Percentiles rank a stretch among this genome's conserved stretches.
phyloP scores from a whole-genome alignment of 2,113 vertebrate genomes.

The Myxocyprinus asiaticus region DNA sequence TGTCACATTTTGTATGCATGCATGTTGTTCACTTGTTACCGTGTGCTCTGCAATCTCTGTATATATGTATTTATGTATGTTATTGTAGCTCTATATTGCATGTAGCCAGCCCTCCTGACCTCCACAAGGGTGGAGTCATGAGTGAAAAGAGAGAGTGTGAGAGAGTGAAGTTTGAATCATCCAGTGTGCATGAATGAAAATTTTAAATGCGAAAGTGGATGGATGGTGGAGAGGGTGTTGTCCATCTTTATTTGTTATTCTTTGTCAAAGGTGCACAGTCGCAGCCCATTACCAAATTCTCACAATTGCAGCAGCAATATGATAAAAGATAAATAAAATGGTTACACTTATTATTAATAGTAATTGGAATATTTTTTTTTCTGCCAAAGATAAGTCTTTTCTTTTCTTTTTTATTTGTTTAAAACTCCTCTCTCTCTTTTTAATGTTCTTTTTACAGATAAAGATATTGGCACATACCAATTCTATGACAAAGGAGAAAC shows the following conservation, averaged over 20 bases:
- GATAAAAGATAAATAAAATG: too few species aligned
- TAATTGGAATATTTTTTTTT: too few species aligned
- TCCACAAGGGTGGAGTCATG: background rate
- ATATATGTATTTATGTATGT: background rate
- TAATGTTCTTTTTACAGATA: slow-evolving; percentile 74
- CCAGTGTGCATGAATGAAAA: background rate
- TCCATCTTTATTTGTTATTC: background rate
- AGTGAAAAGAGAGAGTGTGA: background rate
- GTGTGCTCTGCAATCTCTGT: slow-evolving; percentile 4
- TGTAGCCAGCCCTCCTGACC: slow-evolving; percentile 20
- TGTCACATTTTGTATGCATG: background rate
- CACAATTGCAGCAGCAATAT: too few species aligned
- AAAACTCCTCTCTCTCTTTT: slow-evolving; percentile 34
- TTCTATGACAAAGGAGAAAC: slow-evolving; percentile 87
- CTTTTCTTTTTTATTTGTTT: background rate
- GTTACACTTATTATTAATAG: too few species aligned
- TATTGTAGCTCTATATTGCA: slow-evolving; percentile 19
- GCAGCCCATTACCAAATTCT: too few species aligned
- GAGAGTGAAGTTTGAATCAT: background rate
- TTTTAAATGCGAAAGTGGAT: background rate
- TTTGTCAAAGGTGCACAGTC: background rate
- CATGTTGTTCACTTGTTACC: slow-evolving; percentile 13
- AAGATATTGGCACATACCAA: slow-evolving; percentile 90
- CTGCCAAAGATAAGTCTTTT: background rate
- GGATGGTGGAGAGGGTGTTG: background rate